Conservation (phyloP, 2,113 vertebrate genomes). For the Archocentrus centrarchus region DNA sequence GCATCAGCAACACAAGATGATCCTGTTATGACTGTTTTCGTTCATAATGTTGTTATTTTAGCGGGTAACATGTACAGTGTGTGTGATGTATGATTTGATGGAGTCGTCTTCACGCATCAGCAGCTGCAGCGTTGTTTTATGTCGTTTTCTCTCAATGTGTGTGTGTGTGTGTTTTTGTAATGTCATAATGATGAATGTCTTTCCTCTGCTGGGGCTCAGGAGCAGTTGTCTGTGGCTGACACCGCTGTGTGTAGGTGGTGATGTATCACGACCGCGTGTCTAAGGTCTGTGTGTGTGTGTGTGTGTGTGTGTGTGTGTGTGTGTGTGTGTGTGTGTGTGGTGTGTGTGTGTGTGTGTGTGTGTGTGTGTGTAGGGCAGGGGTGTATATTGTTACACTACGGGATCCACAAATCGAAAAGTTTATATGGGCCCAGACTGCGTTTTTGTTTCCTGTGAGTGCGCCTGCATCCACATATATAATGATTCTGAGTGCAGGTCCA, state of each 20-base stretch:
- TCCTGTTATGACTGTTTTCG: conserved; percentile 35
- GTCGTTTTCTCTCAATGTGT: conserved; percentile 31
- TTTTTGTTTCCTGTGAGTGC: neutral
- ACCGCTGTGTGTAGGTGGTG: conserved; percentile 67
- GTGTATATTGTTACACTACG: neutral
- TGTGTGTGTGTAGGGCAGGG: neutral
- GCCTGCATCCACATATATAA: neutral
- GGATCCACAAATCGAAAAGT: conserved; percentile 27
- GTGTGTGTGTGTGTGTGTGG: neutral
- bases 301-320: conserved; percentile 7
- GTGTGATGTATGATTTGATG: conserved; percentile 62
- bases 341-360: conserved; percentile 15
- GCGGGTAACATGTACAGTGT: conserved; percentile 41
- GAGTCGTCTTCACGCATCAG: conserved; percentile 68
- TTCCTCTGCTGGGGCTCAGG: conserved; percentile 70
- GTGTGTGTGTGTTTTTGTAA: conserved; percentile 44
- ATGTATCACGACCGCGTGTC: conserved; percentile 62
- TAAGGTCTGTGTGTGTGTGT: conserved; percentile 18
- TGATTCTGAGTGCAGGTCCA: neutral
- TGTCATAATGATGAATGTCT: conserved; percentile 80
- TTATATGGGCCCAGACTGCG: neutral
- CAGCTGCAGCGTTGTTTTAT: conserved; percentile 51
- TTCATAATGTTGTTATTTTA: conserved; percentile 58
- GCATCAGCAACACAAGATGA: neutral
- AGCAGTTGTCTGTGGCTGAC: conserved; percentile 73